Percentiles rank a stretch among this genome's conserved stretches.
Evolutionary conservation across 1,140 invertebrate species (phyloP).

Genomic region (Melitaea cinxia): DNA sequence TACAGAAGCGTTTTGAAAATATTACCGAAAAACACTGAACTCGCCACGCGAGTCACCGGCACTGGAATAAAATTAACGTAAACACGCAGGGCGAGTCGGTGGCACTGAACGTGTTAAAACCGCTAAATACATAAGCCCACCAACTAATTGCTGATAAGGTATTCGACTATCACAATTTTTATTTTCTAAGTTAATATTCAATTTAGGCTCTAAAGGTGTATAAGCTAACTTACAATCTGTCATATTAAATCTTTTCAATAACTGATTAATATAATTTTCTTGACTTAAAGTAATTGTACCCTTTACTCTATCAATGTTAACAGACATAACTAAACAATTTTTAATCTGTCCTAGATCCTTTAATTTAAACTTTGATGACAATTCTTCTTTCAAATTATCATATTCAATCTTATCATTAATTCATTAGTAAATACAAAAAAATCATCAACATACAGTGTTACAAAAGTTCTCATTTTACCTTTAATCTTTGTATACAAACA

Average conservation of each 20-base stretch:
- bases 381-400: neutral
- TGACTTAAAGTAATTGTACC: conserved; percentile 9
- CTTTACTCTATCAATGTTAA: neutral
- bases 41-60: too few species aligned
- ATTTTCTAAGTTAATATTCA: conserved; percentile 15
- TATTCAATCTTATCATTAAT: neutral
- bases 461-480: neutral
- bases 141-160: conserved; percentile 25
- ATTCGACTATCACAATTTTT: neutral
- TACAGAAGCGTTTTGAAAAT: too few species aligned
- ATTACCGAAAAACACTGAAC: too few species aligned
- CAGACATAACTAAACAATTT: conserved; percentile 1
- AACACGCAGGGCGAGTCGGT: too few species aligned
- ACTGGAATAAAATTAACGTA: too few species aligned
- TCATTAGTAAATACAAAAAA: conserved; percentile 13
- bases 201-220: conserved; percentile 27
- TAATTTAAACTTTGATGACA: neutral
- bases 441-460: conserved; percentile 11
- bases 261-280: conserved; percentile 1
- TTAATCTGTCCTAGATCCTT: conserved; percentile 11
- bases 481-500: conserved; percentile 8
- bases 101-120: too few species aligned
- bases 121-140: conserved; percentile 26
- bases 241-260: conserved; percentile 21
- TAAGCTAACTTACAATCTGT: conserved; percentile 25